Percentiles rank a stretch among this genome's conserved stretches.
Conservation (phyloP, 2,797 vertebrate genomes). For the Squalus acanthias region DNA sequence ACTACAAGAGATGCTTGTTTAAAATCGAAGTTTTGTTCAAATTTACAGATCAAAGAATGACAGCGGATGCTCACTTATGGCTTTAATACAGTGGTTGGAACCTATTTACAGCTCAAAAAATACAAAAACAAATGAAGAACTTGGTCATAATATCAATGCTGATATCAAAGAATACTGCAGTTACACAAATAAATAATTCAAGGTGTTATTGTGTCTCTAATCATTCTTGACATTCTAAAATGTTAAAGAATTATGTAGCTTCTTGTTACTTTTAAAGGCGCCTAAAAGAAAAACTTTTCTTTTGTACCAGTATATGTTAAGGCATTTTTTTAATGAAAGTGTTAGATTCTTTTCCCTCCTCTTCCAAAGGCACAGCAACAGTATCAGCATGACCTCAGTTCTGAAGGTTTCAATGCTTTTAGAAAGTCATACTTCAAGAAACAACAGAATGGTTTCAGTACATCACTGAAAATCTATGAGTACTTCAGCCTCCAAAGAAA, state of each 20-base stretch:
- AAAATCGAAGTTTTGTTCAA: slow-evolving; percentile 65
- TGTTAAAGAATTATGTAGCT: not conserved
- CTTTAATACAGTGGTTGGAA: slow-evolving; percentile 65
- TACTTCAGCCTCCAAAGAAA: slow-evolving; percentile 30
- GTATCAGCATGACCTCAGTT: not conserved
- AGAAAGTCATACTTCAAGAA: slow-evolving; percentile 33
- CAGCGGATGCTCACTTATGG: slow-evolving; percentile 65
- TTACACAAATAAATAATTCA: slow-evolving; percentile 45
- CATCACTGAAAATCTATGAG: slow-evolving; percentile 24
- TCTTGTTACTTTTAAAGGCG: not conserved
- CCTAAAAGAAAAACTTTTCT: not conserved
- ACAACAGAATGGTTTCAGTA: slow-evolving; percentile 4
- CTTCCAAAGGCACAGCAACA: not conserved
- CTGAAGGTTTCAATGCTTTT: slow-evolving; percentile 17
- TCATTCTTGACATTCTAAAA: slow-evolving; percentile 9
- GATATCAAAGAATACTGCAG: slow-evolving; percentile 54
- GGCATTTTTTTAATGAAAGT: slow-evolving; percentile 14
- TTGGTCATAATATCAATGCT: slow-evolving; percentile 55
- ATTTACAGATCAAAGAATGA: slow-evolving; percentile 64
- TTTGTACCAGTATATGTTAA: not conserved
- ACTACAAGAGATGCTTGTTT: slow-evolving; percentile 62
- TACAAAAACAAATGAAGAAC: slow-evolving; percentile 57
- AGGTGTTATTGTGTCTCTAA: slow-evolving; percentile 43
- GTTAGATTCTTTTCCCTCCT: not conserved
- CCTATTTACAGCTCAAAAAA: slow-evolving; percentile 54